Evolutionary conservation across 2,888 invertebrate species (phyloP), one percentile per base, ranked within the genome.

Genomic region (Acronicta leporina): DNA sequence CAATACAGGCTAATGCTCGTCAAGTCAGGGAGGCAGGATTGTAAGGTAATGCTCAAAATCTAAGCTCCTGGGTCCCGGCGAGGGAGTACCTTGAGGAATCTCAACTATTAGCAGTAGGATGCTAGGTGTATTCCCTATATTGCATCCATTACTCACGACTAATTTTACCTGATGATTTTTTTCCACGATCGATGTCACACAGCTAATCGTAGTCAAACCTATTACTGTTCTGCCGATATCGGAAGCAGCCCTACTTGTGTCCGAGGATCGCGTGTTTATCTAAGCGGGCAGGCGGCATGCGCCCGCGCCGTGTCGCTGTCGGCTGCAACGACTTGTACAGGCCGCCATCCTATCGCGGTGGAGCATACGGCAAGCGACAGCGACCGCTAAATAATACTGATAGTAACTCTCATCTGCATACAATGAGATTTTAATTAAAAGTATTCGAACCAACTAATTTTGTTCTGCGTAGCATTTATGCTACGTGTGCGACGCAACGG

Each of bases 221-320:
- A 15, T 15, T n/a, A 10, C 35, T 52, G 52, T 40, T 35, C 13
- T 40, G 15, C 10, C 30, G 43, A 53, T 41, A 60, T 57, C 20
- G 42, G 50, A 15, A 35, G 48, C 63, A 76, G 42, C 76, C 76
- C 76, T 77, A 65, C 25, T 50, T 55, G 60, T 63, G 61, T 55
- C 55, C 51, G 51, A 50, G 68, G 73, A 64, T 78, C 58, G 80
- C 77, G 72, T 81, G 78, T 81, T 75, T 80, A 80, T 77, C 79
- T 78, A 78, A 75, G 77, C 75, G 73, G 55, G 70, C 64, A 67
- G 55, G 62, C 62, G 69, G 79, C 58, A 74, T 77, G 74, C 70
- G 60, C 57, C 62, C 51, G 64, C 76, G 60, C 63, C 73, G 47
- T 73, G 78, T 78, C 48, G 71, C 72, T 77, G 71, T 76, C 77